phyloP scores from a whole-genome alignment of 1,140 invertebrate species.

The Drosophila virilis region DNA sequence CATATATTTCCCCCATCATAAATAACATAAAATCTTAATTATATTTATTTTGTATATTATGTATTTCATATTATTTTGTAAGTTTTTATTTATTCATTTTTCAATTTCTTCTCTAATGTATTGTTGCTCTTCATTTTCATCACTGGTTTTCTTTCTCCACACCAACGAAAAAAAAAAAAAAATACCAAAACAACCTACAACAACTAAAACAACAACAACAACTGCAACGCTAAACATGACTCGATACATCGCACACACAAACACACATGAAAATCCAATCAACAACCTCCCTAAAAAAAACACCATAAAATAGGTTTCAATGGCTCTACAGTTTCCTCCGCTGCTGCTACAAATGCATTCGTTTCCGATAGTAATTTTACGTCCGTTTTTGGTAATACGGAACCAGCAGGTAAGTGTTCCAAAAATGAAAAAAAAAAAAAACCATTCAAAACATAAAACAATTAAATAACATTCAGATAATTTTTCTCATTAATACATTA shows the following conservation, averaged over 20 bases:
- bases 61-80: slow-evolving; percentile 57
- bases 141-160: slow-evolving; percentile 64
- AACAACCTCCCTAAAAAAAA: slow-evolving; percentile 47
- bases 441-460: not conserved
- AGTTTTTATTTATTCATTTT: slow-evolving; percentile 47
- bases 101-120: slow-evolving; percentile 81
- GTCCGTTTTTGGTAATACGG: slow-evolving; percentile 92
- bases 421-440: not conserved
- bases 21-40: slow-evolving; percentile 27
- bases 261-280: slow-evolving; percentile 41
- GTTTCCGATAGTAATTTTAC: slow-evolving; percentile 94
- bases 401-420: slow-evolving; percentile 88
- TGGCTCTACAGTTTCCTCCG: slow-evolving; percentile 85
- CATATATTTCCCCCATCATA: slow-evolving; percentile 38
- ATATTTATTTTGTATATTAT: slow-evolving; percentile 45
- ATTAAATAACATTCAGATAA: slow-evolving; percentile 9
- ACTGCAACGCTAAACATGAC: slow-evolving; percentile 44
- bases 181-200: slow-evolving; percentile 41
- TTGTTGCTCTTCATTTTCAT: slow-evolving; percentile 80
- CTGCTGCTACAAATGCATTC: slow-evolving; percentile 90
- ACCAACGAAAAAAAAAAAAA: slow-evolving; percentile 37
- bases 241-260: slow-evolving; percentile 38
- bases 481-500: slow-evolving; percentile 44
- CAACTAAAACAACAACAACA: slow-evolving; percentile 26
- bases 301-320: slow-evolving; percentile 83